phyloP scores from a whole-genome alignment of 2,888 invertebrate species.

The Orthosia incerta region DNA sequence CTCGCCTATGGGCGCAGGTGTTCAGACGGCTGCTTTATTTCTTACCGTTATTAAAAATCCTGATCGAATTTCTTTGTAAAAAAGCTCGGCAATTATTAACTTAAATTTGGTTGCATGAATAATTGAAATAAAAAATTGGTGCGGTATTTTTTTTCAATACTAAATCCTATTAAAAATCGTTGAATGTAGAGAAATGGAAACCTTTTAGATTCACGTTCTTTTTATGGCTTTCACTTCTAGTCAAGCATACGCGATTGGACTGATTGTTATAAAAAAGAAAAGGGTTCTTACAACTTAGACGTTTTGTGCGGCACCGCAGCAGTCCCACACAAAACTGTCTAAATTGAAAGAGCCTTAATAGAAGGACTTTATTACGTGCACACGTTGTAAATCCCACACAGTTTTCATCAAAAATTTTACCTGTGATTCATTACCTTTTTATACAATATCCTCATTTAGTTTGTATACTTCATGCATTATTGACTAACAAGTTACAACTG shows the following conservation, averaged over 20 bases:
- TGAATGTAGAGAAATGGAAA: slow-evolving; percentile 46
- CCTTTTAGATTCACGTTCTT: slow-evolving; percentile 38
- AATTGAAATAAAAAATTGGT: slow-evolving; percentile 30
- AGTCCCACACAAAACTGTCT: too few species aligned
- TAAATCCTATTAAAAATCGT: slow-evolving; percentile 48
- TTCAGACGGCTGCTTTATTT: slow-evolving; percentile 41
- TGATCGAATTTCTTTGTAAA: slow-evolving; percentile 26
- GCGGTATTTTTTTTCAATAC: slow-evolving; percentile 14
- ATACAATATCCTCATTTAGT: slow-evolving; percentile 8
- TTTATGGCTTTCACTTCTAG: slow-evolving; percentile 34
- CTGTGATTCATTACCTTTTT: neutral
- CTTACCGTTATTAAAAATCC: slow-evolving; percentile 57
- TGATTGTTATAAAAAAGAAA: slow-evolving; percentile 12
- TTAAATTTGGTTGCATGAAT: slow-evolving; percentile 35
- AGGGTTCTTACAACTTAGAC: too few species aligned
- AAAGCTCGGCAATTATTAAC: slow-evolving; percentile 26
- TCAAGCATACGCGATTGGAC: slow-evolving; percentile 15
- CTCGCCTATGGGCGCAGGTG: slow-evolving; percentile 47
- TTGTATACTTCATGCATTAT: slow-evolving; percentile 31
- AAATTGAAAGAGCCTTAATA: neutral
- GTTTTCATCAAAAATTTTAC: slow-evolving; percentile 5
- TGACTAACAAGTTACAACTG: slow-evolving; percentile 25
- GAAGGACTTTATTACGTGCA: neutral
- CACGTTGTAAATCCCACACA: neutral
- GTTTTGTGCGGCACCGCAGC: too few species aligned